These are phyloP conservation scores for Stegophylla sp. DNA, from an alignment of 2,888 invertebrate genomes.

Conservation along the genomic window DNA sequence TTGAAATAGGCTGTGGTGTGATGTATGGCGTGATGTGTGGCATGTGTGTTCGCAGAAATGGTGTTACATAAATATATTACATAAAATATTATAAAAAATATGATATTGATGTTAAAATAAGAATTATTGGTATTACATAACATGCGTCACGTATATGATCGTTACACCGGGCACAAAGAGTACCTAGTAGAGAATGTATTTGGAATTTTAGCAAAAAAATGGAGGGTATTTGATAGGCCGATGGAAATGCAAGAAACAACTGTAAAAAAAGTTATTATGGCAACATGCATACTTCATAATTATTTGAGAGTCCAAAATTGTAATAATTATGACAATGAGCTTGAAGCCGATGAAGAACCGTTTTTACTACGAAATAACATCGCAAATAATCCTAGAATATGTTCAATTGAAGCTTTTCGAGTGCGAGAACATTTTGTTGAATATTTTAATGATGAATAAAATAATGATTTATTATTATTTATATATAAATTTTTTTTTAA, in stretches of 20 bases:
- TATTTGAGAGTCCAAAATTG: constrained; percentile 16
- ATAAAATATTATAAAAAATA: too few relatives aligned
- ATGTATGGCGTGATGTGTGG: too few relatives aligned
- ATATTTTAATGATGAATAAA: constrained; percentile 26
- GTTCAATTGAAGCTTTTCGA: constrained; percentile 30
- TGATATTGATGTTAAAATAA: too few relatives aligned
- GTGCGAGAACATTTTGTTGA: constrained; percentile 30
- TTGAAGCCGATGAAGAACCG: constrained; percentile 35
- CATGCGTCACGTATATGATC: too few relatives aligned
- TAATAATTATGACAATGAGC: constrained; percentile 13
- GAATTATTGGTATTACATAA: too few relatives aligned
- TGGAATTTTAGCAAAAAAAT: constrained; percentile 22
- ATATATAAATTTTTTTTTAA: background rate
- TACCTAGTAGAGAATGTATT: constrained; percentile 27
- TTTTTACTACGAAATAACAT: constrained; percentile 30
- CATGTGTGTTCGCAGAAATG: too few relatives aligned
- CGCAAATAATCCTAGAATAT: constrained; percentile 24
- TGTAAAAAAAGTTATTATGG: constrained; percentile 13
- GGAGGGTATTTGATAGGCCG: background rate
- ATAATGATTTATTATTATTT: constrained; percentile 1
- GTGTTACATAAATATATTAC: too few relatives aligned
- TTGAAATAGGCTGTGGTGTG: too few relatives aligned
- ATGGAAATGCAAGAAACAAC: constrained; percentile 29
- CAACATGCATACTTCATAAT: constrained; percentile 25
- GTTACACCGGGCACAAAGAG: background rate